Evolutionary conservation across 2,113 vertebrate species (phyloP), one percentile per base, ranked within the genome.

Genomic region (Capreolus pygargus): DNA sequence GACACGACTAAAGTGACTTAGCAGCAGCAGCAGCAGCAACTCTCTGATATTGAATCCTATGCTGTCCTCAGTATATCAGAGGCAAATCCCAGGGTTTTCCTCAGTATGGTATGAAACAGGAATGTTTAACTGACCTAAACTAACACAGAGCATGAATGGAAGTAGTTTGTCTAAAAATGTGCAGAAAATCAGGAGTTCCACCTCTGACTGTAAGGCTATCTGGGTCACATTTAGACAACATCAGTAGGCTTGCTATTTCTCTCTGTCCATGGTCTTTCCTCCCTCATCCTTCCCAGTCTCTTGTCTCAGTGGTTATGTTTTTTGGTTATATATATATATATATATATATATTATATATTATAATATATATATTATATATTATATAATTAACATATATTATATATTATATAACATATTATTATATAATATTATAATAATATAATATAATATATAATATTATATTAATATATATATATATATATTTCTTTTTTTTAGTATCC

Each of bases 191-290:
- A 54, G 16, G 12, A 15, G 19, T 39, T 39, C 25, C 21, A 30
- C 2, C 25, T 88, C 14, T 39, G 25, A 67, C 27, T 28, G 1
- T 16, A 43, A 33, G 2, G 3, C 88, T 58, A 52, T 45, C 23
- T 50, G 79, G 11, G 6, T 90, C 4, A 1, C 27, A 14, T 50
- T 86, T 83, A 4, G 91, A 93, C n/a, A 91, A 39, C 13, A 17
- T 2, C 0, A 33, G 1, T 5, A 70, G 54, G 8, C 50, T 14
- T 79, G 14, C 55, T 74, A 1, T 36, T 54, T 36, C 6, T 6
- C 5, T 2, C 6, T 33, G 1, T 16, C 39, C 9, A 12, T 0
- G 0, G 55, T 52, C 47, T 81, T 91, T 30, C 8, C 27, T 27
- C 11, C 12, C 57, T 9, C 25, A 33, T 33, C 6, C 5, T 84